Conservation (phyloP, 2,888 invertebrate genomes). For the Clistopyga incitator region DNA sequence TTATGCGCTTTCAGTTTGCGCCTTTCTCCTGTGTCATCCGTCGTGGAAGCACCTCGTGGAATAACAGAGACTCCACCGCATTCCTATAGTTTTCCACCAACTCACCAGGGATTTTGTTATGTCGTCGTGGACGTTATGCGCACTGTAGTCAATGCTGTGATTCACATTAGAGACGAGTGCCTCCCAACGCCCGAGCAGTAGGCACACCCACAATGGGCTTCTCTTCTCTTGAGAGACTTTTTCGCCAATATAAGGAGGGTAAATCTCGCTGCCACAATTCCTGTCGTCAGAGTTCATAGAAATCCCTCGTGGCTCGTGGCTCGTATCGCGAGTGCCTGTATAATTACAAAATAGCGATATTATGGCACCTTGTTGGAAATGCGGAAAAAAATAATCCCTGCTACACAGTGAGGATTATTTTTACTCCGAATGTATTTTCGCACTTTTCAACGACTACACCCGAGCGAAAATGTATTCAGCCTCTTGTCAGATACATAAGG, state of each 20-base stretch:
- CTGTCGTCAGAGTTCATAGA: constrained; percentile 46
- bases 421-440: constrained; percentile 13
- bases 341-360: constrained; percentile 57
- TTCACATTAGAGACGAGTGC: constrained; percentile 64
- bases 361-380: constrained; percentile 41
- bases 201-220: constrained; percentile 39
- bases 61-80: constrained; percentile 9
- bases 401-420: not conserved
- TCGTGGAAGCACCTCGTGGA: constrained; percentile 19
- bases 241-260: constrained; percentile 52
- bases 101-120: constrained; percentile 56
- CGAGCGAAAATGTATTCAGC: too few species aligned
- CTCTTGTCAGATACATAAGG: too few species aligned
- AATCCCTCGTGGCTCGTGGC: constrained; percentile 48
- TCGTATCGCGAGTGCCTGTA: constrained; percentile 31
- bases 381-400: not conserved
- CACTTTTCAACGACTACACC: not conserved
- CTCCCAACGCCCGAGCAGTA: constrained; percentile 44
- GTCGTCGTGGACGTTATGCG: constrained; percentile 35
- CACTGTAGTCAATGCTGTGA: constrained; percentile 54
- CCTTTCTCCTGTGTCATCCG: constrained; percentile 18
- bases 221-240: constrained; percentile 44
- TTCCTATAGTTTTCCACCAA: constrained; percentile 20
- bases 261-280: constrained; percentile 35
- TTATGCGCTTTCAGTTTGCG: constrained; percentile 29